A percentile compares a stretch with the other conserved stretches of the same genome.
Conservation (phyloP, 2,888 invertebrate genomes). For the Melinaea menophilus region DNA sequence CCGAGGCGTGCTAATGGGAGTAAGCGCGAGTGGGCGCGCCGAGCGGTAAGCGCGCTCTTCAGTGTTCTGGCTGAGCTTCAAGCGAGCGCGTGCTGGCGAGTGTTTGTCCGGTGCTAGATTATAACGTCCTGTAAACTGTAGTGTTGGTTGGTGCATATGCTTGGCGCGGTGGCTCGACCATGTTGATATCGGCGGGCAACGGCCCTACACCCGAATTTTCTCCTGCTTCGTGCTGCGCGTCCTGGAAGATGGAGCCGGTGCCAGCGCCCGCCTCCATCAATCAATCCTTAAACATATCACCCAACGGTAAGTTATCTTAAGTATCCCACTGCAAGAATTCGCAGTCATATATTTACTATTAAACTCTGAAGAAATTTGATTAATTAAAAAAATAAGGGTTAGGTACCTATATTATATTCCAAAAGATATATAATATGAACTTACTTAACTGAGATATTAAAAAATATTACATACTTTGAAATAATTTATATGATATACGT, state of each 20-base stretch:
- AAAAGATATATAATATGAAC: no score
- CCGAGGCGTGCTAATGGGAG: slow-evolving; percentile 77
- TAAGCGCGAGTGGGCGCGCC: slow-evolving; percentile 77
- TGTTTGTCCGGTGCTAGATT: slow-evolving; percentile 52
- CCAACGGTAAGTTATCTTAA: slow-evolving; percentile 57
- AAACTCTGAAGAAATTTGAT: not conserved
- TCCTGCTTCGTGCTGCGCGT: slow-evolving; percentile 77
- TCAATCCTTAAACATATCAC: slow-evolving; percentile 79
- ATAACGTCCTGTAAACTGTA: slow-evolving; percentile 47
- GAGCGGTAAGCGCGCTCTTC: slow-evolving; percentile 75
- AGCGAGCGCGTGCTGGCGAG: slow-evolving; percentile 71
- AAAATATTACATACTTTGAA: no score
- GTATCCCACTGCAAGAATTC: no score
- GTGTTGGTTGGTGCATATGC: slow-evolving; percentile 61
- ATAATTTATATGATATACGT: no score
- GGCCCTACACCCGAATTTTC: slow-evolving; percentile 78
- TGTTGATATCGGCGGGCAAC: slow-evolving; percentile 83
- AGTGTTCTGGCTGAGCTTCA: slow-evolving; percentile 77
- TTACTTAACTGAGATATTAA: no score
- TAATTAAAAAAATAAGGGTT: not conserved
- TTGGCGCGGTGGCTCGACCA: slow-evolving; percentile 64
- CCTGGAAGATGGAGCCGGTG: slow-evolving; percentile 82
- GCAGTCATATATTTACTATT: not conserved
- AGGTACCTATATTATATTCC: no score
- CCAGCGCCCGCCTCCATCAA: slow-evolving; percentile 72